Base-by-base conservation (phyloP, 2,888 invertebrate species). In the Zaprionus obscuricornis region DNA sequence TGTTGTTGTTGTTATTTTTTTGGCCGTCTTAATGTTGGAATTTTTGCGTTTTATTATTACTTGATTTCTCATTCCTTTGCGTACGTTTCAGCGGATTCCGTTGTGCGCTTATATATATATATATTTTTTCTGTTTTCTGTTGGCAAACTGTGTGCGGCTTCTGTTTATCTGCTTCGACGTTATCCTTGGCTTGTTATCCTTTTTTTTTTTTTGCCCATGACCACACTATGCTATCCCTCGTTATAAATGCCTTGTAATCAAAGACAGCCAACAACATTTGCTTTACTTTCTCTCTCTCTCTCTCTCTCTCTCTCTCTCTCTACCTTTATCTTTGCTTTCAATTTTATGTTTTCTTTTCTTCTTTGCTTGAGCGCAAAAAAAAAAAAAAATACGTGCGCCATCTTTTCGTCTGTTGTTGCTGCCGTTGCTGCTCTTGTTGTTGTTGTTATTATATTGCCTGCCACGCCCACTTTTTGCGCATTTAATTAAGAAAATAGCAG, bases 401-500 rank as follows among this genome's bases (percentile, higher is more conserved):
- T 14, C n/a, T 27, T 24, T n/a, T n/a, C n/a, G n/a, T n/a, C n/a
- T n/a, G n/a, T n/a, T n/a, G n/a, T n/a, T n/a, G n/a, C n/a, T 5
- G 13, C 3, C 10, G 14, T 33, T 8, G 3, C 18, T 33, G 22
- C 34, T 26, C 51, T 20, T 42, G 18, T 13, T 54, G 22, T 10
- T 27, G 52, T 13, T 18, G 7, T 20, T 6, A 34, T 20, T 6
- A 34, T 33, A 10, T 8, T 20, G 14, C 43, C 24, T 8, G 49
- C 46, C 62, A 66, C 66, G 50, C 67, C 62, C 63, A 33, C 59
- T 46, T 46, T 55, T 58, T 66, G 65, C 59, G 75, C 75, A 82
- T 78, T 78, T 78, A 78, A 78, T 78, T 78, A 78, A 67, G 78
- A 74, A 82, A 78, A 78, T 82, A 82, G 78, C 78, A 54, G 58